Evolutionary conservation across 2,888 invertebrate species (phyloP), one percentile per base, ranked within the genome.

Genomic region (Limnephilus auricula): DNA sequence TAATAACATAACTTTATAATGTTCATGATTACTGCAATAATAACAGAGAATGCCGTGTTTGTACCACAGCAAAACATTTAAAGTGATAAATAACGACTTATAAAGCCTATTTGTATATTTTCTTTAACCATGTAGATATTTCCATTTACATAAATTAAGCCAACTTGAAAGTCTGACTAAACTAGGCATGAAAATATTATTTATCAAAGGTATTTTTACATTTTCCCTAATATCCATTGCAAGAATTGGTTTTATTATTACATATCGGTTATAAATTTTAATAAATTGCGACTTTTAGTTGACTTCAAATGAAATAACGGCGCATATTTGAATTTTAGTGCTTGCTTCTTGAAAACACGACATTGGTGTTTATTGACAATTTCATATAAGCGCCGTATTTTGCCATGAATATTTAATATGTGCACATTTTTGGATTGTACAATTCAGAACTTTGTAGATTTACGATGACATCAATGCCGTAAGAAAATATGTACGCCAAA

Each of bases 71-170:
- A 78, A 25, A 25, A 65, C 65, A 40, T 82, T 89, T 30, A 40
- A 30, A 18, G 83, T 32, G 18, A 90, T 90, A 90, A 85, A 90
- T 85, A 90, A 84, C 78, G 30, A 65, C 34, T 85, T 85, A 90
- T 85, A 84, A 84, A 83, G 40, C 78, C 84, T 85, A 90, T 90
- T 90, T 90, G 90, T 90, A 65, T 84, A 45, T 65, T 65, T 31
- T 30, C 65, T 65, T 45, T 50, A n/a, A 90, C 82, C 30, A 2
- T 79, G 32, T 79, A 45, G 45, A 45, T 45, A 45, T 45, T 13
- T 40, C 85, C n/a, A 90, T 86, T 87, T 90, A 40, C 90, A 84
- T 90, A 32, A 84, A 84, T 83, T 65, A 15, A 79, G 65, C 6
- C 65, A 65, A n/a, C 25, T 65, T 5, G 25, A 65, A 65, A 65